phyloP scores from a whole-genome alignment of 2,888 invertebrate species.

The Ptilodon capucinus region DNA sequence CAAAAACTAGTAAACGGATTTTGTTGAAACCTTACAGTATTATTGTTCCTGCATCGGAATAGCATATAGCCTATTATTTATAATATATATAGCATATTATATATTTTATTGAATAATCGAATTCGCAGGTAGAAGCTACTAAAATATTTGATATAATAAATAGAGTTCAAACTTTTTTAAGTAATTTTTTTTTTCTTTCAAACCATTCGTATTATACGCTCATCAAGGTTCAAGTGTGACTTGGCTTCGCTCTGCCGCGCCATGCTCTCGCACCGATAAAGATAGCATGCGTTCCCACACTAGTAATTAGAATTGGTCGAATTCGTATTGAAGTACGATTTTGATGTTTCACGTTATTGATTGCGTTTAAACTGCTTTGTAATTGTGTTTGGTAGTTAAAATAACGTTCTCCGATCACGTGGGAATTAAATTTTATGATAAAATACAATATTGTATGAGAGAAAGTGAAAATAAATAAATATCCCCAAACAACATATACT shows the following conservation, averaged over 20 bases:
- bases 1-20: too few relatives aligned
- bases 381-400: neutral
- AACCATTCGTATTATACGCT: neutral
- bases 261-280: constrained; percentile 11
- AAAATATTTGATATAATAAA: too few relatives aligned
- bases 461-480: neutral
- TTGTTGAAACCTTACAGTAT: too few relatives aligned
- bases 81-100: too few relatives aligned
- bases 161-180: too few relatives aligned
- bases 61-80: too few relatives aligned
- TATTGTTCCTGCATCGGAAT: too few relatives aligned
- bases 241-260: neutral
- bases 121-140: too few relatives aligned
- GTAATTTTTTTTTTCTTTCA: too few relatives aligned
- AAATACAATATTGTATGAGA: neutral
- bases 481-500: too few relatives aligned
- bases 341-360: constrained; percentile 32
- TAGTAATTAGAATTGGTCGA: constrained; percentile 53
- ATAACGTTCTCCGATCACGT: neutral
- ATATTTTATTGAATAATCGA: too few relatives aligned
- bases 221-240: neutral
- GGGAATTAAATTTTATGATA: neutral
- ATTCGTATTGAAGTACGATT: constrained; percentile 35
- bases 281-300: constrained; percentile 65
- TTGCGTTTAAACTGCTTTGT: constrained; percentile 12